Conservation (phyloP, 2,797 vertebrate genomes). For the Pangasius mekongensis region DNA sequence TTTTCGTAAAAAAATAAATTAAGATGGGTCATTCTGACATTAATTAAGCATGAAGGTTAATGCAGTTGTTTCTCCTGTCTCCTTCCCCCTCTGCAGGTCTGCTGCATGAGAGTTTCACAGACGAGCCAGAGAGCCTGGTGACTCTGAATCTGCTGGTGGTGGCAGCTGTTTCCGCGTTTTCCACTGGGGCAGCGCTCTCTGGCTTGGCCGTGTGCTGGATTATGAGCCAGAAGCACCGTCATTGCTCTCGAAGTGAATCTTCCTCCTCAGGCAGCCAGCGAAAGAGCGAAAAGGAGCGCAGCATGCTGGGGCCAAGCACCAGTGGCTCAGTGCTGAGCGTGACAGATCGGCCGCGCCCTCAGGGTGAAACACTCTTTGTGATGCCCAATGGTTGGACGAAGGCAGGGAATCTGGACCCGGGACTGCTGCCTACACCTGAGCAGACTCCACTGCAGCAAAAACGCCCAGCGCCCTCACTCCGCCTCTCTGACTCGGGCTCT, state of each 20-base stretch:
- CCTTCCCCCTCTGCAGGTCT: conserved; percentile 75
- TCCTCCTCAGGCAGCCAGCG: conserved; percentile 80
- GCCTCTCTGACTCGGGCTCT: conserved; percentile 79
- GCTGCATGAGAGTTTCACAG: conserved; percentile 88
- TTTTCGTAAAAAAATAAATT: neutral
- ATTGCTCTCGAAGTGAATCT: conserved; percentile 68
- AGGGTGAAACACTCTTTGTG: conserved; percentile 86
- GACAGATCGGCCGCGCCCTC: conserved; percentile 72
- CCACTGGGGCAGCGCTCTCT: conserved; percentile 93
- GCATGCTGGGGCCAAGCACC: conserved; percentile 82
- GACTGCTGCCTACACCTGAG: conserved; percentile 92
- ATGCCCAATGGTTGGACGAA: conserved; percentile 95
- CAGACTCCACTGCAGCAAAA: conserved; percentile 95
- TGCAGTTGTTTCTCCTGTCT: neutral
- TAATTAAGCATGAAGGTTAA: neutral
- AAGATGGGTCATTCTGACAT: neutral
- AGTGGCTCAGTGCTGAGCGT: conserved; percentile 91
- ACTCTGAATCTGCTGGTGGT: conserved; percentile 93
- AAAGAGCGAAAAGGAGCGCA: conserved; percentile 82
- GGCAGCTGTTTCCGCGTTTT: conserved; percentile 92
- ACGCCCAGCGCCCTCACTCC: conserved; percentile 77
- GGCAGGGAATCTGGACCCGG: conserved; percentile 88
- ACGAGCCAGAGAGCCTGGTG: conserved; percentile 89
- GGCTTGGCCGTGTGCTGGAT: conserved; percentile 96
- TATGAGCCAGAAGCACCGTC: conserved; percentile 87